These are phyloP conservation scores for Drosophila pseudoananassae DNA, from an alignment of 1,140 invertebrate genomes.

Conservation along the genomic window DNA sequence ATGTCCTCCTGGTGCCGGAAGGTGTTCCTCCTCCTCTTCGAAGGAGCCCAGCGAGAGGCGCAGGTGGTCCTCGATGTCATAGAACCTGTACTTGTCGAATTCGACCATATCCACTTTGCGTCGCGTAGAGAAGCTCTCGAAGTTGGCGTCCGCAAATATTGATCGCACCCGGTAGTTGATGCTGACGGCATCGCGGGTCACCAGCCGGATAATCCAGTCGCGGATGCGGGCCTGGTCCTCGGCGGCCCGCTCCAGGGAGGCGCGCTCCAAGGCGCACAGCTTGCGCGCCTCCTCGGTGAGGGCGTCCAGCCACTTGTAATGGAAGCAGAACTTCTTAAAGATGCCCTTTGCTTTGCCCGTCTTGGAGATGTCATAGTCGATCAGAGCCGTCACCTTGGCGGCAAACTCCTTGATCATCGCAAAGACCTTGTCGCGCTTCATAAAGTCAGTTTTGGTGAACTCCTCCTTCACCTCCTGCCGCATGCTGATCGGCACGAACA, in stretches of 20 bases:
- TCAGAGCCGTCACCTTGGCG: constrained; percentile 59
- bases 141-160: constrained; percentile 75
- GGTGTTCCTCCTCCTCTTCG: constrained; percentile 31
- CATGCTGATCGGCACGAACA: constrained; percentile 25
- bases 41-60: constrained; percentile 50
- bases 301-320: constrained; percentile 68
- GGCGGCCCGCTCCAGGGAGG: constrained; percentile 77
- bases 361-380: constrained; percentile 72
- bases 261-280: constrained; percentile 74
- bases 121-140: constrained; percentile 83
- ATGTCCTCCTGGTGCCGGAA: neutral
- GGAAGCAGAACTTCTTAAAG: constrained; percentile 77
- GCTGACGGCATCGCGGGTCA: constrained; percentile 80
- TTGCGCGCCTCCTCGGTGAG: constrained; percentile 78
- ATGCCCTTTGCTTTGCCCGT: constrained; percentile 71
- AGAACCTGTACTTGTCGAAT: constrained; percentile 73
- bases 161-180: constrained; percentile 84
- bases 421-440: constrained; percentile 42
- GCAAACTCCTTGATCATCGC: constrained; percentile 53
- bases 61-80: constrained; percentile 65
- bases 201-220: constrained; percentile 82
- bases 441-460: constrained; percentile 34
- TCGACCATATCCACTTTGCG: constrained; percentile 32
- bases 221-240: constrained; percentile 76
- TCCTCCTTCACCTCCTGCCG: constrained; percentile 59